These are phyloP conservation scores for Drosophila takahashii DNA, from an alignment of 1,140 invertebrate genomes.

Conservation along the genomic window DNA sequence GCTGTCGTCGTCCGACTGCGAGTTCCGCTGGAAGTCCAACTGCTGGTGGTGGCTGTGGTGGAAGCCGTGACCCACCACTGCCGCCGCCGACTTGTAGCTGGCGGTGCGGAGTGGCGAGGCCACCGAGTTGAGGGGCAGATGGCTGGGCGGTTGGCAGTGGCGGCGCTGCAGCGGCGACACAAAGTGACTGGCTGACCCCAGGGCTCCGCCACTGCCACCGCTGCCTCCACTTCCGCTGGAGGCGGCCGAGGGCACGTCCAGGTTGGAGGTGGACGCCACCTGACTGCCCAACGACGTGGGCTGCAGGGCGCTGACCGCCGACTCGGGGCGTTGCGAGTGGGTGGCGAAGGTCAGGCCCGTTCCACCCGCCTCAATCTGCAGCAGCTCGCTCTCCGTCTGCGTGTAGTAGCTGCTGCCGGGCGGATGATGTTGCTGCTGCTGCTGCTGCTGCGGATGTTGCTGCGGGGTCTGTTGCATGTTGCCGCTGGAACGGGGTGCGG, in stretches of 20 bases:
- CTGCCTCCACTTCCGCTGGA: slow-evolving; percentile 47
- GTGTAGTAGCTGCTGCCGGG: slow-evolving; percentile 81
- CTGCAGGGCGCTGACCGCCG: slow-evolving; percentile 26
- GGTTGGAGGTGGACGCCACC: slow-evolving; percentile 46
- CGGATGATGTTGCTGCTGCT: slow-evolving; percentile 71
- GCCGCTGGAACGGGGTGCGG: slow-evolving; percentile 55
- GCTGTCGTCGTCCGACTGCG: slow-evolving; percentile 98
- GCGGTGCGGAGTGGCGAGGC: slow-evolving; percentile 75
- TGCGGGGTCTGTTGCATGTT: slow-evolving; percentile 72
- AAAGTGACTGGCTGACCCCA: slow-evolving; percentile 60
- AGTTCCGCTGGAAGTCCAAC: slow-evolving; percentile 93
- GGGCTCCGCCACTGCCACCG: slow-evolving; percentile 34
- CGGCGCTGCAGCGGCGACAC: slow-evolving; percentile 77
- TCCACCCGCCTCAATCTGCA: slow-evolving; percentile 77
- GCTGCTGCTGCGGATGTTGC: slow-evolving; percentile 30
- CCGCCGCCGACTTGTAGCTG: slow-evolving; percentile 73
- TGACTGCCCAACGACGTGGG: slow-evolving; percentile 17
- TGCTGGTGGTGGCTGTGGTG: slow-evolving; percentile 84
- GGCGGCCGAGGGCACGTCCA: slow-evolving; percentile 63
- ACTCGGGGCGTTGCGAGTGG: slow-evolving; percentile 17
- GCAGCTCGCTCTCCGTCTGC: slow-evolving; percentile 79
- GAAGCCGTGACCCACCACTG: slow-evolving; percentile 51
- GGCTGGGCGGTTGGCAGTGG: slow-evolving; percentile 76
- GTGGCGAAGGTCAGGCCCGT: slow-evolving; percentile 45
- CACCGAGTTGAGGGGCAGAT: slow-evolving; percentile 78